phyloP scores from a whole-genome alignment of 2,797 vertebrate species.

The Falco novaeseelandiae region DNA sequence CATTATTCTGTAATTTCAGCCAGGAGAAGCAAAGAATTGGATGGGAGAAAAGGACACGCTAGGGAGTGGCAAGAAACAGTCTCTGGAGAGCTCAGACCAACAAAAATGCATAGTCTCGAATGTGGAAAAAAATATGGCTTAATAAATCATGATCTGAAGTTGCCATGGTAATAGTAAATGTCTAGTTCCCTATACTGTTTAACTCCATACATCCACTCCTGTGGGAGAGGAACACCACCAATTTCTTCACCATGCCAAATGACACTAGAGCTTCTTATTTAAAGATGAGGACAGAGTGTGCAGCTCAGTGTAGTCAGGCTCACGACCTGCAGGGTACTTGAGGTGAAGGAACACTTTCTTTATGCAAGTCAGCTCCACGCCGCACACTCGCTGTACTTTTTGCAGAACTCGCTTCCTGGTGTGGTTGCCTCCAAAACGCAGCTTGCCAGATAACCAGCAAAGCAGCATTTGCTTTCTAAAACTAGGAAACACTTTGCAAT shows the following conservation, averaged over 20 bases:
- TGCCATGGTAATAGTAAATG: constrained; percentile 82
- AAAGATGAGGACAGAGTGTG: constrained; percentile 30
- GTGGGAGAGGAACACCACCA: constrained; percentile 62
- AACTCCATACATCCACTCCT: constrained; percentile 72
- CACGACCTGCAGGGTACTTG: constrained; percentile 38
- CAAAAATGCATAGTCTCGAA: constrained; percentile 74
- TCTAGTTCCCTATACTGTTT: constrained; percentile 84
- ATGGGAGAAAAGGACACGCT: neutral
- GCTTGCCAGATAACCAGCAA: constrained; percentile 57
- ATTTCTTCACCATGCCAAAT: neutral
- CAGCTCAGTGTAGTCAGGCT: constrained; percentile 1
- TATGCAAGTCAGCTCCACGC: constrained; percentile 61
- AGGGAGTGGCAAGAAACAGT: constrained; percentile 24
- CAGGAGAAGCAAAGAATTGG: neutral
- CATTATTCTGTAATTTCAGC: constrained; percentile 70
- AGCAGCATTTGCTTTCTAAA: constrained; percentile 53
- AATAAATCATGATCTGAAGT: constrained; percentile 90
- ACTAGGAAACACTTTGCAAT: constrained; percentile 30
- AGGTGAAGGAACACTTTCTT: constrained; percentile 53
- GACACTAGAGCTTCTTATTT: neutral
- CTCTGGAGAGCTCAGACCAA: constrained; percentile 63
- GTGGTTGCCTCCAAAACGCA: constrained; percentile 38
- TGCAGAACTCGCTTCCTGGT: constrained; percentile 62
- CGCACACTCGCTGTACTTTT: constrained; percentile 42
- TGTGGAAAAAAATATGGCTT: constrained; percentile 80